Conservation (phyloP, 2,113 vertebrate genomes). For the Rhinolophus ferrumequinum region DNA sequence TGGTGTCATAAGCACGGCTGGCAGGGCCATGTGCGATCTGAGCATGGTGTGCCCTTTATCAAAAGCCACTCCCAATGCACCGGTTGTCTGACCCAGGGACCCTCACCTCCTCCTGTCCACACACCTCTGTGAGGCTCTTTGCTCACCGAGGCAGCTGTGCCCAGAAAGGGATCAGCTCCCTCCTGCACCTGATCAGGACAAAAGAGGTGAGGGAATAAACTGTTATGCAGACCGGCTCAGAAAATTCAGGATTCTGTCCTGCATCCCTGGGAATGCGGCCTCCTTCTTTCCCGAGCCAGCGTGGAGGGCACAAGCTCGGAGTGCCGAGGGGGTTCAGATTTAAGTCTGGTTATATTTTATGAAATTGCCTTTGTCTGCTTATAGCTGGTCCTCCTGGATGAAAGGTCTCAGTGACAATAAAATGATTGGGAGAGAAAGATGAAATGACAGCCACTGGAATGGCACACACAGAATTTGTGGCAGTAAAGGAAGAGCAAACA, state of each 20-base stretch:
- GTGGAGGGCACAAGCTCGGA: neutral
- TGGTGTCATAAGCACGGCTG: neutral
- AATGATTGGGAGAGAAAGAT: neutral
- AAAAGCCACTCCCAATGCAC: neutral
- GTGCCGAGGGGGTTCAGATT: neutral
- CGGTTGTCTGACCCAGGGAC: neutral
- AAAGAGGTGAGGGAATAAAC: neutral
- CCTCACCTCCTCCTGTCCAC: neutral
- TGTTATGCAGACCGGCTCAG: neutral
- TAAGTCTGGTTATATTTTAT: neutral
- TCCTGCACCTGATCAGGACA: neutral
- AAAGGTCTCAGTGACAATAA: neutral
- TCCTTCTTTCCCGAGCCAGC: neutral
- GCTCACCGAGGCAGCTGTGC: neutral
- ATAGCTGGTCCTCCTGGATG: neutral
- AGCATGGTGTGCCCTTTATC: neutral
- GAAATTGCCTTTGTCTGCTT: neutral
- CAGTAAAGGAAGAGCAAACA: neutral
- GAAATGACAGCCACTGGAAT: neutral
- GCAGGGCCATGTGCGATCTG: neutral
- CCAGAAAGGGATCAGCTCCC: neutral
- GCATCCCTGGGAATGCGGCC: neutral
- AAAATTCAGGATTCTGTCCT: neutral
- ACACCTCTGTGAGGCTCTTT: neutral
- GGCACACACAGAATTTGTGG: neutral